Evolutionary conservation across 2,888 invertebrate genomes (phyloP).

Genomic region (Eupithecia insigniata): DNA sequence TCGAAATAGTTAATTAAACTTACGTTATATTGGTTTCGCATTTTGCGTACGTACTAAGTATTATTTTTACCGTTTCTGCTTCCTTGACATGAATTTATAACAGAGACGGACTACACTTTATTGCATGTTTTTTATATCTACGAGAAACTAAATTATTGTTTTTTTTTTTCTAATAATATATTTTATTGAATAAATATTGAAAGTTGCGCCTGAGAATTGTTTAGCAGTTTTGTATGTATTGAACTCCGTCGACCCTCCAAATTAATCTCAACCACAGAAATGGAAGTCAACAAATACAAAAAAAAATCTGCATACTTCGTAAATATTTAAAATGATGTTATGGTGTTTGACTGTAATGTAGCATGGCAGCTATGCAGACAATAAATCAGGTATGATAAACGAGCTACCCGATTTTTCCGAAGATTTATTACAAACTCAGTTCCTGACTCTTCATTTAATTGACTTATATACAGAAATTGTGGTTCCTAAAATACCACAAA

Average conservation of each 20-base stretch:
- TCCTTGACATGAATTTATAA: not conserved
- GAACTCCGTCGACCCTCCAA: not conserved
- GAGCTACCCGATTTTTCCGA: constrained; percentile 2
- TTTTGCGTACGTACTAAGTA: not conserved
- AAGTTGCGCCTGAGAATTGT: not conserved
- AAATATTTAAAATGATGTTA: not conserved
- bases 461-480: not conserved
- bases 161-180: too few relatives aligned
- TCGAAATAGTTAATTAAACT: not conserved
- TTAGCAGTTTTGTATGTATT: too few relatives aligned
- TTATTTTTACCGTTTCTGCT: not conserved
- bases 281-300: not conserved
- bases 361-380: constrained; percentile 10
- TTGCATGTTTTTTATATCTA: not conserved
- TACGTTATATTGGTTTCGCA: not conserved
- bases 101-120: not conserved
- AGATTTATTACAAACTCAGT: not conserved
- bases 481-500: not conserved
- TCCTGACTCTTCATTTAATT: not conserved
- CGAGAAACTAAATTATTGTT: not conserved
- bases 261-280: too few relatives aligned
- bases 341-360: constrained; percentile 7
- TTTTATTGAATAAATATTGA: not conserved
- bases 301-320: not conserved
- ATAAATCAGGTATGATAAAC: constrained; percentile 23